Evolutionary conservation across 2,797 vertebrate species (phyloP), one percentile per base, ranked within the genome.

Genomic region (Choloepus didactylus): DNA sequence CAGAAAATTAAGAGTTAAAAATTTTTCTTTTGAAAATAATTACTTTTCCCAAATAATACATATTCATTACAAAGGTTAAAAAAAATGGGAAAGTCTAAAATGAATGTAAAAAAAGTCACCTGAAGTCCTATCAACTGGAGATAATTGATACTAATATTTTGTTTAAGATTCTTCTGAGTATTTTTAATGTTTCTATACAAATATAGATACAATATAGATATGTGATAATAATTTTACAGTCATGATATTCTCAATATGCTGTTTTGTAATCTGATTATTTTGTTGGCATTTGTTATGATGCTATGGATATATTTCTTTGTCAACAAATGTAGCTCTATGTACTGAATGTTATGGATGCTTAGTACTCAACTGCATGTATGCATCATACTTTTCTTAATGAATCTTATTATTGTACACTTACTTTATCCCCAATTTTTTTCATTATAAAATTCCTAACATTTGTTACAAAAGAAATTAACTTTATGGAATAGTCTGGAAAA

Each of bases 61-160:
- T 3, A 51, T 54, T 62, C 44, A 49, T 12, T 86, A 6, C 54
- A 90, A 79, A 85, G 70, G 54, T 92, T 75, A 38, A 69, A 38
- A 80, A 91, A 87, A 75, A 59, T 7, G 88, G 19, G 67, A 88
- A 86, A 94, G 21, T 77, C 23, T 82, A 31, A 60, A 72, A 27
- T 19, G 16, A 77, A 85, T 54, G 73, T 46, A 14, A 27, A 79
- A 87, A 64, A 56, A 56, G 18, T 38, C 44, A 67, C 6, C 44
- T 18, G 0, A 76, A 94, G 62, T 67, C 38, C 44, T 64, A 64
- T 35, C n/a, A 23, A 54, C 46, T 19, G 46, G 31, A 77, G 23
- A 75, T 79, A 62, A 81, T 21, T 54, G 19, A 11, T 51, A n/a
- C 59, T 90, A 80, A 75, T 41, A n/a, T 31, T 90, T 59, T 66